A percentile compares a stretch with the other conserved stretches of the same genome.
Conservation (phyloP, 2,888 invertebrate species). For the Heliconius hortense region DNA sequence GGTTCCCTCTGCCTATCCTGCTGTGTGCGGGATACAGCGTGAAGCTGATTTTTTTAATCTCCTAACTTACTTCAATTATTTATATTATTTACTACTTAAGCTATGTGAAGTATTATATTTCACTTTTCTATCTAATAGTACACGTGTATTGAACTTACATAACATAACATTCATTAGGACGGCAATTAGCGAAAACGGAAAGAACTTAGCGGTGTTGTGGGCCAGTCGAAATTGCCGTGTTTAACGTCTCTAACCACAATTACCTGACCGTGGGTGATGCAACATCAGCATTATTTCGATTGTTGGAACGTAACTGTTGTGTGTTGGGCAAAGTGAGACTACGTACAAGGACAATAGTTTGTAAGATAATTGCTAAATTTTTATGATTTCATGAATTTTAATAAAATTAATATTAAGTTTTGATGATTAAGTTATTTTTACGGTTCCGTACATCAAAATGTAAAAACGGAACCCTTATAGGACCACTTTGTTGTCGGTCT, state of each 20-base stretch:
- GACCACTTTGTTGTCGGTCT: too few relatives aligned
- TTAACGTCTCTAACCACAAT: slow-evolving; percentile 43
- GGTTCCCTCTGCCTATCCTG: too few relatives aligned
- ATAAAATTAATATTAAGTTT: background rate
- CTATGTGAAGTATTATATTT: background rate
- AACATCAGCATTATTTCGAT: slow-evolving; percentile 44
- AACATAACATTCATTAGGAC: slow-evolving; percentile 13
- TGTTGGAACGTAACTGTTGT: slow-evolving; percentile 42
- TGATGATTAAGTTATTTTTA: background rate
- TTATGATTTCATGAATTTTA: background rate
- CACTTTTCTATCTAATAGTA: background rate
- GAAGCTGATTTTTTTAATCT: too few relatives aligned
- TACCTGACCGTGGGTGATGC: slow-evolving; percentile 44
- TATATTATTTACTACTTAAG: background rate
- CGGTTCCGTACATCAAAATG: too few relatives aligned
- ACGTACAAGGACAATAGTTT: slow-evolving; percentile 34
- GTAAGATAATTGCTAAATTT: slow-evolving; percentile 26
- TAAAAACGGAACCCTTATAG: too few relatives aligned
- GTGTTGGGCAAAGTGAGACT: slow-evolving; percentile 37
- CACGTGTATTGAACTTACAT: slow-evolving; percentile 10
- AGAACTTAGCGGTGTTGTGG: slow-evolving; percentile 27
- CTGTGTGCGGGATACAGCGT: too few relatives aligned
- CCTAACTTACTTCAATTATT: background rate
- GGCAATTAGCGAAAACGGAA: slow-evolving; percentile 32
- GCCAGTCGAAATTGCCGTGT: slow-evolving; percentile 34